Percentiles rank a stretch among this genome's conserved stretches.
Evolutionary conservation across 2,888 invertebrate genomes (phyloP).

Genomic region (Megamerina dolium): DNA sequence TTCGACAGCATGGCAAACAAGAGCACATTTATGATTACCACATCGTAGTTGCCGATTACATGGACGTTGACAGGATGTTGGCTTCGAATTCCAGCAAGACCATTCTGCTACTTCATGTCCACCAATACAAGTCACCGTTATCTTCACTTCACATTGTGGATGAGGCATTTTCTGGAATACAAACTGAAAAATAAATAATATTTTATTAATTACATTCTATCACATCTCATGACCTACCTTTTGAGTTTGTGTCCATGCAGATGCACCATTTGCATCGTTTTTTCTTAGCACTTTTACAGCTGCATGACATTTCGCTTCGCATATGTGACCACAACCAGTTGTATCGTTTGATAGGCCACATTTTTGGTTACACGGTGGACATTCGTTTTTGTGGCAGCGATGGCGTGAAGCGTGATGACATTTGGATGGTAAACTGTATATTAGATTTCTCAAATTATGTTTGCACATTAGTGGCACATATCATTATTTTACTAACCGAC

Average conservation of each 20-base stretch:
- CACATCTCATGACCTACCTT: no score
- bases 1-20: conserved; percentile 66
- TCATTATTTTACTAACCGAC: conserved; percentile 52
- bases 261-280: background rate
- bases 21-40: conserved; percentile 69
- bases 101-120: conserved; percentile 63
- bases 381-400: conserved; percentile 75
- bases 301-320: conserved; percentile 69
- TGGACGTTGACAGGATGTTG: conserved; percentile 70
- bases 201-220: no score
- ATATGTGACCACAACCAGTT: conserved; percentile 54
- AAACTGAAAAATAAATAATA: conserved; percentile 29
- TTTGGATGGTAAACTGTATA: conserved; percentile 60
- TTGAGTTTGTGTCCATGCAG: no score
- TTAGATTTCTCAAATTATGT: background rate
- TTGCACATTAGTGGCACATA: background rate
- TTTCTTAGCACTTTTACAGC: conserved; percentile 55
- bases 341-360: conserved; percentile 56
- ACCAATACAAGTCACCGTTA: conserved; percentile 67
- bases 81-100: conserved; percentile 64
- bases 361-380: conserved; percentile 73
- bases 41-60: conserved; percentile 71
- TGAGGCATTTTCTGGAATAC: conserved; percentile 58
- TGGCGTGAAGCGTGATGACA: conserved; percentile 83
- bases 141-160: conserved; percentile 64